These are phyloP conservation scores for Uloborus plumipes DNA, from an alignment of 2,888 invertebrate species.

Conservation along the genomic window DNA sequence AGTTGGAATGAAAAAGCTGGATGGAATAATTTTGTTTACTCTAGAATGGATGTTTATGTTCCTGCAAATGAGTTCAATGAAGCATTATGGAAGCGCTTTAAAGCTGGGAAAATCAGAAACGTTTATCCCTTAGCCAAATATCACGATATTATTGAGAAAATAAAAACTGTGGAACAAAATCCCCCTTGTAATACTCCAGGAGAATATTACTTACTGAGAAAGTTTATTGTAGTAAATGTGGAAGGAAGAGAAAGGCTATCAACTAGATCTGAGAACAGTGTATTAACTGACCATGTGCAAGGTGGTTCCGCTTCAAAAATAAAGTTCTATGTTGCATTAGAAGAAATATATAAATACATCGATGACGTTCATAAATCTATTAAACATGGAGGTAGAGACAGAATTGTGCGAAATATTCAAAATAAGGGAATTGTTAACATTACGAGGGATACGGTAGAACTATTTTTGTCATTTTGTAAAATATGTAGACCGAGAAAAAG, in stretches of 20 bases:
- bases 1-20: too few relatives aligned
- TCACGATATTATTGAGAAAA: slow-evolving; percentile 58
- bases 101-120: slow-evolving; percentile 55
- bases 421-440: slow-evolving; percentile 56
- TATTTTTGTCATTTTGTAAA: slow-evolving; percentile 58
- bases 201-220: slow-evolving; percentile 55
- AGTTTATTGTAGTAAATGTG: slow-evolving; percentile 52
- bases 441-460: slow-evolving; percentile 50
- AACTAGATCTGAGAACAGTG: slow-evolving; percentile 44
- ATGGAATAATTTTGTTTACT: too few relatives aligned
- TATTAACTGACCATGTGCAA: slow-evolving; percentile 14
- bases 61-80: slow-evolving; percentile 53
- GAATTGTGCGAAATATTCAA: slow-evolving; percentile 48
- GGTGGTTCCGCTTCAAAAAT: slow-evolving; percentile 5
- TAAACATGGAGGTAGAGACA: slow-evolving; percentile 54
- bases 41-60: slow-evolving; percentile 30
- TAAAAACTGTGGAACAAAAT: slow-evolving; percentile 51
- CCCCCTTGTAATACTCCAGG: slow-evolving; percentile 57
- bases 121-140: slow-evolving; percentile 57
- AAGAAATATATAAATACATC: slow-evolving; percentile 52
- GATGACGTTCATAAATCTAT: slow-evolving; percentile 54
- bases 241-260: slow-evolving; percentile 51
- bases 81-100: slow-evolving; percentile 53
- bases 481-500: slow-evolving; percentile 42
- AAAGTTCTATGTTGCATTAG: slow-evolving; percentile 56